Evolutionary conservation across 2,113 vertebrate species (phyloP).

Genomic region (Urocitellus parryii): DNA sequence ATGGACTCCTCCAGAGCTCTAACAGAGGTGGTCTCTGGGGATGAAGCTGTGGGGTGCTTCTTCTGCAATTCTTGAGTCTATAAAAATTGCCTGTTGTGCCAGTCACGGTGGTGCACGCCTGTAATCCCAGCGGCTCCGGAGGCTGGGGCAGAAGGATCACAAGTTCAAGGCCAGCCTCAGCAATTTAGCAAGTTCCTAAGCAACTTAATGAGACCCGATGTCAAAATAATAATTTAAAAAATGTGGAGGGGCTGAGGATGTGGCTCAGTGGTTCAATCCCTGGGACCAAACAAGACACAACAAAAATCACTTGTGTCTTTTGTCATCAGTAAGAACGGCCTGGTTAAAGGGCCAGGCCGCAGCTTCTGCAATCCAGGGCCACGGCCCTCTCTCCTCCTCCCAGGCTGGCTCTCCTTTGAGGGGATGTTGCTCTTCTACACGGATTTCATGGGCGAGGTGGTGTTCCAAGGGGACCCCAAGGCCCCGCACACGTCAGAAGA

Average conservation of each 20-base stretch:
- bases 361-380: background rate
- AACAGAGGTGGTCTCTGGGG: too few species aligned
- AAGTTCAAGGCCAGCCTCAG: too few species aligned
- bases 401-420: constrained; percentile 98
- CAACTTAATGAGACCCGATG: too few species aligned
- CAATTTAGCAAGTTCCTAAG: too few species aligned
- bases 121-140: too few species aligned
- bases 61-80: background rate
- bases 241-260: too few species aligned
- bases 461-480: constrained; percentile 96
- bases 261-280: background rate
- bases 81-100: too few species aligned
- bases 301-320: accelerated
- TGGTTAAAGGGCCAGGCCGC: accelerated
- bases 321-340: accelerated
- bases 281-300: background rate
- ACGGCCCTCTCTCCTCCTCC: background rate
- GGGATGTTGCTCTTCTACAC: constrained; percentile 99
- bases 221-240: background rate
- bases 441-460: constrained; percentile 99
- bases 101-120: too few species aligned
- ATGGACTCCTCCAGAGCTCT: too few species aligned
- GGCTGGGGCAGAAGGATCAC: too few species aligned
- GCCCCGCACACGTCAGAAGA: constrained; percentile 94
- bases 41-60: too few species aligned